Conservation (phyloP, 2,888 invertebrate species). For the Drosophila affinis region DNA sequence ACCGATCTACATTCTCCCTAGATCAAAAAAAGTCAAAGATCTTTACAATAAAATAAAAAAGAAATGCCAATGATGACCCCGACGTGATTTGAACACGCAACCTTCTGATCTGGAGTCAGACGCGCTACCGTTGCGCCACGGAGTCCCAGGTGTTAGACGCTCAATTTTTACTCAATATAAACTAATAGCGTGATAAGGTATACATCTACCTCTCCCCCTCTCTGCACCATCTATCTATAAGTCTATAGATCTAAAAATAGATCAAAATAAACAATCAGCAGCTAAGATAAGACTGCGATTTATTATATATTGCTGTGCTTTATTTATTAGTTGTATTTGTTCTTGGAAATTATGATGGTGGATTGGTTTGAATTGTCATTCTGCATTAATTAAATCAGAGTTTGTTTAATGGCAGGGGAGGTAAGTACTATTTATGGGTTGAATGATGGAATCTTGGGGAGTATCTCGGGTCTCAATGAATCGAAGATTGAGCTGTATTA, state of each 20-base stretch:
- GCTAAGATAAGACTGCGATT: background rate
- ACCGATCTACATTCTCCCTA: no score
- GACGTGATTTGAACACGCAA: background rate
- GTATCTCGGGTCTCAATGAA: no score
- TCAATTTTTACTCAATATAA: background rate
- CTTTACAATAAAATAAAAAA: no score
- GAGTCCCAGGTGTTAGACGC: background rate
- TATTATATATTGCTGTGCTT: conserved; percentile 1
- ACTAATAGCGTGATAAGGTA: conserved; percentile 15
- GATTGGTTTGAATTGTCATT: background rate
- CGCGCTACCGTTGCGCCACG: background rate
- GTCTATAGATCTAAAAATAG: background rate
- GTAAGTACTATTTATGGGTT: background rate
- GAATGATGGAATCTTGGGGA: background rate
- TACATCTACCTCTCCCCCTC: background rate
- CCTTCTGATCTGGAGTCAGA: conserved; percentile 1
- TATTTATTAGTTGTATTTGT: conserved; percentile 1
- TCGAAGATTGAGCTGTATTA: no score
- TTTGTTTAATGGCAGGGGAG: background rate
- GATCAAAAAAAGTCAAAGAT: no score
- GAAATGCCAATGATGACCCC: no score
- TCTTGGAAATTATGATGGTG: conserved; percentile 1
- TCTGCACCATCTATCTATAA: background rate
- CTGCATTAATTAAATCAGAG: background rate
- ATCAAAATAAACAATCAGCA: background rate